Base-by-base conservation (phyloP, 2,797 vertebrate genomes). In the Sus cebifrons region DNA sequence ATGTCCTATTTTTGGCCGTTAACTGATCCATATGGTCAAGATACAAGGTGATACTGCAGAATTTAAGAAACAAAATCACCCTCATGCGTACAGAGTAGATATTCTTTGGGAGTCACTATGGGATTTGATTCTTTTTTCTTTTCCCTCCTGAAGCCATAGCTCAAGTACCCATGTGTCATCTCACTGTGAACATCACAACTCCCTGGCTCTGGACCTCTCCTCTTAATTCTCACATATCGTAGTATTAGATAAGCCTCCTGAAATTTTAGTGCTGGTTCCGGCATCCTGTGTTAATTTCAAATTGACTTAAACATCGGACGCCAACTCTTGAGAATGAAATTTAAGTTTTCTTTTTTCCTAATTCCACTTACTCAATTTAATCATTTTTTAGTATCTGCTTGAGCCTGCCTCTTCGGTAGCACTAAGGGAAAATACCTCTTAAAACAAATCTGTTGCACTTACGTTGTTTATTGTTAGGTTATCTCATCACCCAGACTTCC, bases 211-310 rank as follows among this genome's bases (percentile, higher is more conserved):
- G 84, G 49, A 68, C 52, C 29, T 75, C 8, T 52, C 16, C 49
- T 77, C 52, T 85, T 67, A 68, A 44, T 77, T 86, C 82, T 67
- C 36, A 60, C 16, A 20, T 36, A 6, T 27, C 0, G 12, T 62
- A 13, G 20, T 82, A 14, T 62, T 36, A 73, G 67, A 70, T 82
- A 56, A 83, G 40, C 29, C 64, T 91, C 67, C 67, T 52, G 65
- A 64, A 82, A 36, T 64, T n/a, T 56, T 64, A 64, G 56, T 64
- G 64, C 44, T 77, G 27, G 13, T 91, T 91, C 58, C 44, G 65
- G 58, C 74, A 23, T 84, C 60, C 58, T 91, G 44, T 29, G 58
- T 73, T 91, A 79, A 75, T 27, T 91, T 74, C 74, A 40, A 83
- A 52, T 65, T 64, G 68, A 64, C n/a, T 82, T 73, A 74, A 27